Evolutionary conservation across 2,888 invertebrate species (phyloP), one percentile per base, ranked within the genome.

Genomic region (Creontiades dilutus): DNA sequence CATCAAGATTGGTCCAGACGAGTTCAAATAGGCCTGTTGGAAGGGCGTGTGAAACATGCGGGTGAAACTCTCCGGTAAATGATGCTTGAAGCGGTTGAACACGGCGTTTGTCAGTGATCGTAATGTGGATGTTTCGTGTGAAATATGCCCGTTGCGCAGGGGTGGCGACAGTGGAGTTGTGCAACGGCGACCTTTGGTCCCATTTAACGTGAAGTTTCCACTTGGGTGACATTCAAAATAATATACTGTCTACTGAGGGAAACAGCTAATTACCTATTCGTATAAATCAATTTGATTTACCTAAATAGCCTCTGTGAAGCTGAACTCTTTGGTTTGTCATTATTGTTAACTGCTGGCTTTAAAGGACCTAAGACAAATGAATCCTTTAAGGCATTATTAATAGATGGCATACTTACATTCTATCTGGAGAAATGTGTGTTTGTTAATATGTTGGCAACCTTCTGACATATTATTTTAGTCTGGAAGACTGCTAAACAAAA

Each of bases 111-210:
- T 68, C 68, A 68, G 68, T 68, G 27, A 19, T 68, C 68, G 68
- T 68, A 68, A 68, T 68, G 68, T 68, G 68, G 68, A 68, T 68
- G 68, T 68, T 68, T 27, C 19, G n/a, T 23, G 68, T 68, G 68
- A 68, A 68, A 68, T 68, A 68, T 68, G 68, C 68, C 68, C 23
- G 68, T 68, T 68, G 68, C 68, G 68, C 68, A 68, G 68, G 16
- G 78, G 78, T 46, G 78, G 78, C 47, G 78, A 80, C 78, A 27
- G 37, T 14, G 11, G 7, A 28, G 23, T 57, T 57, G 84, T 47
- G 84, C 84, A 84, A 84, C 57, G 37, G 55, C 68, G 46, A 80
- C 78, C 78, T 80, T 80, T 80, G 78, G 68, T 68, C 68, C 68
- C 23, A 68, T 68, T 68, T 11, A 68, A 19, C 61, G 61, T 23